phyloP scores from a whole-genome alignment of 2,888 invertebrate species.

The Steinernema hermaphroditum region DNA sequence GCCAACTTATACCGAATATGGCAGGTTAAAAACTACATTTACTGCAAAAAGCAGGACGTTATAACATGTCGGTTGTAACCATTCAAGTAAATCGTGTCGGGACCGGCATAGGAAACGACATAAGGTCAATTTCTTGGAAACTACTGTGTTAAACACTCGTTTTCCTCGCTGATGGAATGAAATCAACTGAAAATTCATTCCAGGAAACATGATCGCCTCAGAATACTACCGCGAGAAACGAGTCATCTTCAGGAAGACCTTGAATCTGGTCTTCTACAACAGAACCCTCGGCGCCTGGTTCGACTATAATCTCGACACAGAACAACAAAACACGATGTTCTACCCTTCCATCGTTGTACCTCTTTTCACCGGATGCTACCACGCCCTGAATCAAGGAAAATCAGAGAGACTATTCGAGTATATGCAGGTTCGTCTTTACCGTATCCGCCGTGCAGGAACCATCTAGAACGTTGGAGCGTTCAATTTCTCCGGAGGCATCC shows the following conservation, averaged over 20 bases:
- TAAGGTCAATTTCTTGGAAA: too few species aligned
- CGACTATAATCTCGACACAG: conserved; percentile 52
- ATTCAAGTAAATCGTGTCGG: too few species aligned
- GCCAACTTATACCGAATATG: too few species aligned
- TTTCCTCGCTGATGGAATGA: too few species aligned
- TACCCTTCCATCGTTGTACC: conserved; percentile 73
- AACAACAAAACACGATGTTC: conserved; percentile 65
- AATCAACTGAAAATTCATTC: too few species aligned
- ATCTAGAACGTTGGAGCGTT: conserved; percentile 51
- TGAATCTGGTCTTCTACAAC: conserved; percentile 74
- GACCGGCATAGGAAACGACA: too few species aligned
- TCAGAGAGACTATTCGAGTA: conserved; percentile 49
- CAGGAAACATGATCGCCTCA: conserved; percentile 32
- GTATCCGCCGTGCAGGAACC: conserved; percentile 13
- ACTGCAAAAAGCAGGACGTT: too few species aligned
- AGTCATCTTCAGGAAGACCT: conserved; percentile 67
- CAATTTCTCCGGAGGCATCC: conserved; percentile 53
- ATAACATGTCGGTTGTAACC: too few species aligned
- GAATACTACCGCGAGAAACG: conserved; percentile 46
- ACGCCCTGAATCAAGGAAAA: conserved; percentile 49
- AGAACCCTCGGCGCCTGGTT: conserved; percentile 45
- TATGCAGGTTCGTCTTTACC: conserved; percentile 41
- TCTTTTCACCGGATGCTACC: conserved; percentile 73
- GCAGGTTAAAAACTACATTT: too few species aligned
- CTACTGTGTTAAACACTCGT: too few species aligned